Conservation (phyloP, 2,888 invertebrate genomes). For the Dasysyrphus albostriatus region DNA sequence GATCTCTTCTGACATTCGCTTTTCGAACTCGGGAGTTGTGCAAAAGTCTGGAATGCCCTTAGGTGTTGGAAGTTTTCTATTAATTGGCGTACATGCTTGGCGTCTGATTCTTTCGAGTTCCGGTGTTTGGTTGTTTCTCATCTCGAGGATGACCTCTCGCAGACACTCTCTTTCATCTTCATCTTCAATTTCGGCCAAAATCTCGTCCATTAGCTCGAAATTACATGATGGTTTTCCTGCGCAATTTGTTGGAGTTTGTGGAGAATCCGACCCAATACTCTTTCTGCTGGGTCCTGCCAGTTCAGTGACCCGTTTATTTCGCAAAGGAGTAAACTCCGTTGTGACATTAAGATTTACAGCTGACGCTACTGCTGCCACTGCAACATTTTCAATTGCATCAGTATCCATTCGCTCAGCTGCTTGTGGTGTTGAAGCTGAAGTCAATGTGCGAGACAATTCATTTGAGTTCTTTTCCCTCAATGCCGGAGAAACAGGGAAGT, state of each 20-base stretch:
- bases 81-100: slow-evolving; percentile 82
- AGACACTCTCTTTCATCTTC: slow-evolving; percentile 81
- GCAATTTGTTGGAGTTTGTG: slow-evolving; percentile 81
- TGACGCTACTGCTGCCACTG: slow-evolving; percentile 1
- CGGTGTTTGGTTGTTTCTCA: slow-evolving; percentile 82
- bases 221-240: slow-evolving; percentile 76
- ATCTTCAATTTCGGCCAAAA: slow-evolving; percentile 80
- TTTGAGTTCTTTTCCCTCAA: slow-evolving; percentile 76
- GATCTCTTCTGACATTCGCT: slow-evolving; percentile 82
- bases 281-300: slow-evolving; percentile 78
- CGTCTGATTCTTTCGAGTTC: slow-evolving; percentile 81
- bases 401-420: slow-evolving; percentile 62
- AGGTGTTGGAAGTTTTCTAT: slow-evolving; percentile 78
- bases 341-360: slow-evolving; percentile 33
- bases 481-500: slow-evolving; percentile 80
- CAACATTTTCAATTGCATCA: slow-evolving; percentile 75
- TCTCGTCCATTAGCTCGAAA: slow-evolving; percentile 79
- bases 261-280: slow-evolving; percentile 78
- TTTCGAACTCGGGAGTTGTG: slow-evolving; percentile 82
- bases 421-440: slow-evolving; percentile 20
- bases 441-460: slow-evolving; percentile 43
- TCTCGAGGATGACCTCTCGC: slow-evolving; percentile 81
- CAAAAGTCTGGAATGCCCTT: slow-evolving; percentile 82
- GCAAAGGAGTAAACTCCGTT: slow-evolving; percentile 79
- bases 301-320: slow-evolving; percentile 81